phyloP scores from a whole-genome alignment of 2,113 vertebrate genomes.

The Cyphomyrus discorhynchus region DNA sequence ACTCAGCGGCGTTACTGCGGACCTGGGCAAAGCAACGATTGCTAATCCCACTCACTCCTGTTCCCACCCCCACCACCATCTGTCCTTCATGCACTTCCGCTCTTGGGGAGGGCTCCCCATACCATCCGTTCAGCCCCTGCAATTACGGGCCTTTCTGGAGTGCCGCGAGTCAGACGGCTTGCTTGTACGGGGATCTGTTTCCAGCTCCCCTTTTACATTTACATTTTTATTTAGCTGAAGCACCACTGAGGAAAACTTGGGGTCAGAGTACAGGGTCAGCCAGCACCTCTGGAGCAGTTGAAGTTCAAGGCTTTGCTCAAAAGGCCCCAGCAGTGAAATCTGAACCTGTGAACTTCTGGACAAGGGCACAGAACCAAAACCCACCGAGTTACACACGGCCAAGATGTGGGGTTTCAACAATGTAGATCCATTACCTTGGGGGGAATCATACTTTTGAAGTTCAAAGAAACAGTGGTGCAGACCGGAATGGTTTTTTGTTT shows the following conservation, averaged over 20 bases:
- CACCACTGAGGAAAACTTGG: neutral
- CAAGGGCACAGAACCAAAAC: neutral
- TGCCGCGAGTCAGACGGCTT: neutral
- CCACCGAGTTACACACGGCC: neutral
- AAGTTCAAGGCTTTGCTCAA: neutral
- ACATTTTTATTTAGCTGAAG: neutral
- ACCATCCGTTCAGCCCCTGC: neutral
- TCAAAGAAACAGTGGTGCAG: neutral
- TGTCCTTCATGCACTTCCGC: neutral
- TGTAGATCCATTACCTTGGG: neutral
- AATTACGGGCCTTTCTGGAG: neutral
- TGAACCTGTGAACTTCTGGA: neutral
- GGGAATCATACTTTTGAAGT: neutral
- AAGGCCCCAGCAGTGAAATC: neutral
- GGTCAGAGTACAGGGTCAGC: neutral
- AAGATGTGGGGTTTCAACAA: neutral
- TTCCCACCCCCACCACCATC: neutral
- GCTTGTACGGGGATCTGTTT: neutral
- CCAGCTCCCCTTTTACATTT: neutral
- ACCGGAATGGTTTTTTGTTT: neutral
- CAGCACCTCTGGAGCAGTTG: neutral
- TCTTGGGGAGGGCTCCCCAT: neutral
- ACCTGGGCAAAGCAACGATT: neutral
- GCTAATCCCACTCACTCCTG: neutral
- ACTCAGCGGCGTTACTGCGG: neutral